These are phyloP conservation scores for Schlechtendalia chinensis DNA, from an alignment of 1,140 invertebrate species.

Conservation along the genomic window DNA sequence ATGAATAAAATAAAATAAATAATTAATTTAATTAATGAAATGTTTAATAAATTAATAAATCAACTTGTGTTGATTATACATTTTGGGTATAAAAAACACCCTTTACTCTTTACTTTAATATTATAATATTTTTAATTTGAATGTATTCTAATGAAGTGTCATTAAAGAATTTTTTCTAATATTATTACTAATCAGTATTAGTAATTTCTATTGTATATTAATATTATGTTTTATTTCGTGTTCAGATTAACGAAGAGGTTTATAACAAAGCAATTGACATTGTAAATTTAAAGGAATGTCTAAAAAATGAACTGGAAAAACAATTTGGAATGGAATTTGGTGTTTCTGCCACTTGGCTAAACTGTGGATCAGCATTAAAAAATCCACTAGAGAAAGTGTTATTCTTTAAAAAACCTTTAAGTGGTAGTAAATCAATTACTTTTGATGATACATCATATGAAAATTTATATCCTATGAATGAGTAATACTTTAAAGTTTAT, in stretches of 20 bases:
- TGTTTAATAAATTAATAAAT: too few species aligned
- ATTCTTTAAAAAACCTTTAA: conserved; percentile 32
- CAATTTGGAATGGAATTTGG: conserved; percentile 33
- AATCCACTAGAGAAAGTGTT: conserved; percentile 36
- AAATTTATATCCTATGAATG: conserved; percentile 28
- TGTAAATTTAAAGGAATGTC: conserved; percentile 4
- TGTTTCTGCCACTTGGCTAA: conserved; percentile 23
- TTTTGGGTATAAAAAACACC: too few species aligned
- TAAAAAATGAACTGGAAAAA: conserved; percentile 21
- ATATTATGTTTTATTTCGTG: too few species aligned
- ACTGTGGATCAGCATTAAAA: conserved; percentile 18
- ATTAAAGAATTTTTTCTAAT: too few species aligned
- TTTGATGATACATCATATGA: conserved; percentile 33
- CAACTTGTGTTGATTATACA: too few species aligned
- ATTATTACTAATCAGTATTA: too few species aligned
- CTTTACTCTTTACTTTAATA: too few species aligned
- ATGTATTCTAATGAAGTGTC: too few species aligned
- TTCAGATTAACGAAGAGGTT: conserved; percentile 18
- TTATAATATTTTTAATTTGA: too few species aligned
- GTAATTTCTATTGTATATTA: too few species aligned
- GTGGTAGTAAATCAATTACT: background rate
- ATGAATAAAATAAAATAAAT: too few species aligned
- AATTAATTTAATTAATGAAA: too few species aligned
- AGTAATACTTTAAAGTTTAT: background rate
- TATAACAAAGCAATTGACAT: background rate